These are phyloP conservation scores for Malurus cyaneus DNA, from an alignment of 2,113 vertebrate genomes.

Conservation along the genomic window DNA sequence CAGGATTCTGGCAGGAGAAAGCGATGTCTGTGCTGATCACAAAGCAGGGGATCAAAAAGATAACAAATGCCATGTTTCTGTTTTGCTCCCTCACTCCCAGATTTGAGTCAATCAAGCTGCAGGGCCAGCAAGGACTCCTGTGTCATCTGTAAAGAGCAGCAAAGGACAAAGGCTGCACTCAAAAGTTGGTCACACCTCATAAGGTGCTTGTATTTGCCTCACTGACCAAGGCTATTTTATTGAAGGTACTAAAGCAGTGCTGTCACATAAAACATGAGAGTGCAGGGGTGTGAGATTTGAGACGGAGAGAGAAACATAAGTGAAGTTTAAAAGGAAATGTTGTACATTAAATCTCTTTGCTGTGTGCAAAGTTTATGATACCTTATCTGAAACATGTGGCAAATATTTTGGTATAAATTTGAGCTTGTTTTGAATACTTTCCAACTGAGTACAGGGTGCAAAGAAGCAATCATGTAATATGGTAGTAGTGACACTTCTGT, in stretches of 20 bases:
- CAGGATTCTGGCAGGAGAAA: constrained; percentile 64
- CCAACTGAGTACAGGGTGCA: neutral
- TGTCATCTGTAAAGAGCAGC: constrained; percentile 61
- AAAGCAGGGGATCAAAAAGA: constrained; percentile 48
- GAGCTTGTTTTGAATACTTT: constrained; percentile 6
- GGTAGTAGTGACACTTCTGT: neutral
- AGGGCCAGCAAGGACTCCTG: neutral
- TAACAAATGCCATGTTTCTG: constrained; percentile 63
- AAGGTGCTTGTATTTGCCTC: constrained; percentile 32
- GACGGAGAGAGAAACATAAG: neutral
- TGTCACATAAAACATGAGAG: neutral
- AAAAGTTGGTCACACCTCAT: constrained; percentile 27
- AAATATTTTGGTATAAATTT: constrained; percentile 50
- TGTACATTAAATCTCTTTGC: neutral
- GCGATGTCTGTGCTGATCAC: neutral
- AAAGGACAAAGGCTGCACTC: neutral
- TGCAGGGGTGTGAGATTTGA: neutral
- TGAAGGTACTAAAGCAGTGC: neutral
- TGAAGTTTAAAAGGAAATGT: neutral
- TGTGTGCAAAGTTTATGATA: neutral
- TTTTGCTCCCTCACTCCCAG: constrained; percentile 15
- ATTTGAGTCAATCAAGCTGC: constrained; percentile 8
- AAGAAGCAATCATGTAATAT: neutral
- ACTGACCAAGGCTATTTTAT: constrained; percentile 1
- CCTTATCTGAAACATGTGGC: neutral